Evolutionary conservation across 2,888 invertebrate species (phyloP).

Genomic region (Phragmatobia fuliginosa): DNA sequence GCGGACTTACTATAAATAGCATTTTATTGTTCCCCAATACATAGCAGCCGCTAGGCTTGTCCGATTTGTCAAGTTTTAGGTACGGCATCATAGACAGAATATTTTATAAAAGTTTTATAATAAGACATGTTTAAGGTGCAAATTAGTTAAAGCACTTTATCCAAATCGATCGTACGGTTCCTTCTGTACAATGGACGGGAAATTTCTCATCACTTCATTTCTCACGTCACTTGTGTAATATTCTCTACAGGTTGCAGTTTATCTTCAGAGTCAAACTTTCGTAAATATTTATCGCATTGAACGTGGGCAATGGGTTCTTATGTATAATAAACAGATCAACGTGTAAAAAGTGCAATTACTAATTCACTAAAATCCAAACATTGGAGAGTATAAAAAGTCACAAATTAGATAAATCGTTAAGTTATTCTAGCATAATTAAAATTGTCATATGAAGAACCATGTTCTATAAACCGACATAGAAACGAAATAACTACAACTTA

Average conservation of each 20-base stretch:
- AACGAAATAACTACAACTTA: constrained; percentile 28
- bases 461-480: constrained; percentile 40
- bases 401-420: constrained; percentile 29
- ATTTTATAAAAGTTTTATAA: constrained; percentile 28
- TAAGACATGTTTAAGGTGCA: constrained; percentile 17
- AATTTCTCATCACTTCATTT: constrained; percentile 38
- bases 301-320: constrained; percentile 27
- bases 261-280: constrained; percentile 34
- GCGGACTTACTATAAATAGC: constrained; percentile 32
- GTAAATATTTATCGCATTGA: constrained; percentile 41
- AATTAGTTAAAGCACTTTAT: constrained; percentile 40
- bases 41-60: constrained; percentile 8
- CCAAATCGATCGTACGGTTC: constrained; percentile 44
- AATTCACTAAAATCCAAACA: constrained; percentile 26
- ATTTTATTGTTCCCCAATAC: constrained; percentile 32
- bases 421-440: constrained; percentile 29
- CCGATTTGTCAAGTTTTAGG: constrained; percentile 15
- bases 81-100: constrained; percentile 43
- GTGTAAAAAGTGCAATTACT: constrained; percentile 42
- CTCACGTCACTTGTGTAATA: constrained; percentile 45
- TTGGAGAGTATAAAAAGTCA: constrained; percentile 20
- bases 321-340: constrained; percentile 31
- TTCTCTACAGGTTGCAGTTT: constrained; percentile 34
- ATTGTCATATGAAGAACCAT: constrained; percentile 42
- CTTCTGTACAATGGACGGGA: constrained; percentile 39